These are phyloP conservation scores for Coracopsis vasa DNA, from an alignment of 2,113 vertebrate genomes.

Conservation along the genomic window DNA sequence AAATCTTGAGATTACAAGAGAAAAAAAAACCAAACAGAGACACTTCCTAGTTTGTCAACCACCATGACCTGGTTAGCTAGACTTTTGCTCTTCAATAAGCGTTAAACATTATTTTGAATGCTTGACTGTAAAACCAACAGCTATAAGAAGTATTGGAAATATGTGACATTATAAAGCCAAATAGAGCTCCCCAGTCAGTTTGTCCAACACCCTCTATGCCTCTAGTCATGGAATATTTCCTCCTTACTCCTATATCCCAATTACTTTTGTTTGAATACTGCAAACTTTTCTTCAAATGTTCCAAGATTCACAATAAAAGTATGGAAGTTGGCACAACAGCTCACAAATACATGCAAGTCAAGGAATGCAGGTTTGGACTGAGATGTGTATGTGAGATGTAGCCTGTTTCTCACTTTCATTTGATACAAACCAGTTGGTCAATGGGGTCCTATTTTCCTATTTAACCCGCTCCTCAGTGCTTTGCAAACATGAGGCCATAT, in stretches of 20 bases:
- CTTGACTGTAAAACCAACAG: background rate
- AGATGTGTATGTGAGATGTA: fast-evolving
- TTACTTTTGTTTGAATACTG: background rate
- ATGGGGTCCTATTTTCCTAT: background rate
- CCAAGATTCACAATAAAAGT: background rate
- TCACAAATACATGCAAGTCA: background rate
- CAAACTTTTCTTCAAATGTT: background rate
- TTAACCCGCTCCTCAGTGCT: background rate
- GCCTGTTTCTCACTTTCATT: background rate
- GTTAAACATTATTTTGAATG: background rate
- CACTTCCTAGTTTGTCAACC: background rate
- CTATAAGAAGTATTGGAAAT: background rate
- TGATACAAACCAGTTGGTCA: background rate
- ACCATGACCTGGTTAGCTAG: background rate
- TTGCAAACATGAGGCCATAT: background rate
- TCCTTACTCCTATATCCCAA: background rate
- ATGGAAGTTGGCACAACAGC: background rate
- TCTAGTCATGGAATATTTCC: background rate
- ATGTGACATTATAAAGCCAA: background rate
- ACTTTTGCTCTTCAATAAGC: background rate
- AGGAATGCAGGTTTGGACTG: background rate
- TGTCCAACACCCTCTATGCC: background rate
- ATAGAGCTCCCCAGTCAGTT: background rate
- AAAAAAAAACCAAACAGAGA: background rate
- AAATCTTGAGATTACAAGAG: background rate